Percentiles rank a stretch among this genome's conserved stretches.
These are phyloP conservation scores for Heloderma charlesbogerti DNA, from an alignment of 2,113 vertebrate species.

Conservation along the genomic window DNA sequence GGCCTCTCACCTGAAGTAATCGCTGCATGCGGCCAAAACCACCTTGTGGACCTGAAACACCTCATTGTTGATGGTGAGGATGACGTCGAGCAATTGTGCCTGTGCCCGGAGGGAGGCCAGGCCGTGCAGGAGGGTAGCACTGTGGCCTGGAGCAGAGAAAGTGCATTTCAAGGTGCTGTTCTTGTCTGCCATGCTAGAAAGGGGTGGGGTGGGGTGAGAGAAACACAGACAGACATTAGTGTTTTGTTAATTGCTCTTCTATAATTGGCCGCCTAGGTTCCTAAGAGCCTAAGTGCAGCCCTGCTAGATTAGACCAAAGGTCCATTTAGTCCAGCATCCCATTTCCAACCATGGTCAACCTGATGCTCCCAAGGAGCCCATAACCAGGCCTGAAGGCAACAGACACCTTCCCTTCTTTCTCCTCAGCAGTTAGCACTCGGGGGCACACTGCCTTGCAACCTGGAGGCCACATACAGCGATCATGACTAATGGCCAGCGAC, in stretches of 20 bases:
- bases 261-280: not conserved
- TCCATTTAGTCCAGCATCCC: too few relatives aligned
- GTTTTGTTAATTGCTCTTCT: not conserved
- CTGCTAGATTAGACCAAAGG: not conserved
- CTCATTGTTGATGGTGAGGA: slow-evolving; percentile 91
- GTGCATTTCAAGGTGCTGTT: slow-evolving; percentile 90
- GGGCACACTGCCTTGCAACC: too few relatives aligned
- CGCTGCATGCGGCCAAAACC: slow-evolving; percentile 96
- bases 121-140: slow-evolving; percentile 91
- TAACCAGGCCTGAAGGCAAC: too few relatives aligned
- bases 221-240: not conserved
- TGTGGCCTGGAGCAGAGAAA: slow-evolving; percentile 94
- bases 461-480: too few relatives aligned
- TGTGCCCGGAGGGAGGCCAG: slow-evolving; percentile 89
- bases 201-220: slow-evolving; percentile 28
- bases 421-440: too few relatives aligned
- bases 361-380: too few relatives aligned
- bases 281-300: not conserved
- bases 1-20: slow-evolving; percentile 94
- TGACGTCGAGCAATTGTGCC: slow-evolving; percentile 94
- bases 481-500: too few relatives aligned
- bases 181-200: slow-evolving; percentile 93
- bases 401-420: too few relatives aligned
- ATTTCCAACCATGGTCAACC: too few relatives aligned
- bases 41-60: slow-evolving; percentile 95